Percentiles rank a stretch among this genome's conserved stretches.
Evolutionary conservation across 1,140 invertebrate genomes (phyloP).

Genomic region (Apis mellifera): DNA sequence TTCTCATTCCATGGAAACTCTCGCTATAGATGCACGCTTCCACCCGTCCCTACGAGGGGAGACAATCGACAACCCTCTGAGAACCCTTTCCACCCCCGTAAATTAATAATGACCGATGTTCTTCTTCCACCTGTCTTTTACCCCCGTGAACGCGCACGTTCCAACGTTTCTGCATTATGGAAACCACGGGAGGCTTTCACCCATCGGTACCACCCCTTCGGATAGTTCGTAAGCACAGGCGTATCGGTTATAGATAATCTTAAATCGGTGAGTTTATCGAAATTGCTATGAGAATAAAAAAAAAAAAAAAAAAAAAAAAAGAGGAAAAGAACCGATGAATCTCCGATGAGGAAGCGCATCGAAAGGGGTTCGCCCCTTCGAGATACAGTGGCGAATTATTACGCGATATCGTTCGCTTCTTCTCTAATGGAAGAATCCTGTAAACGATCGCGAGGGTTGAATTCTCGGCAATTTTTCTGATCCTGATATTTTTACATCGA

Average conservation of each 20-base stretch:
- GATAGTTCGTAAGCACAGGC: background rate
- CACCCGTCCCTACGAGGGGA: background rate
- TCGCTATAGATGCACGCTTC: background rate
- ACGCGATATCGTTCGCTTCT: background rate
- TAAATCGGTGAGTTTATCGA: constrained; percentile 16
- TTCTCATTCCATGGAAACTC: background rate
- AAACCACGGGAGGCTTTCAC: constrained; percentile 6
- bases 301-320: background rate
- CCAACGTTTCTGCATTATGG: constrained; percentile 45
- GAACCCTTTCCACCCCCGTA: constrained; percentile 29
- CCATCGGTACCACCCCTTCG: constrained; percentile 17
- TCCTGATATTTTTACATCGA: background rate
- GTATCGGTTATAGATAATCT: constrained; percentile 32
- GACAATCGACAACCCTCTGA: constrained; percentile 41
- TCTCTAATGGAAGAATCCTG: constrained; percentile 34
- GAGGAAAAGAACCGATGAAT: constrained; percentile 18
- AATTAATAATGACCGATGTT: constrained; percentile 57
- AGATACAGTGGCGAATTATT: background rate
- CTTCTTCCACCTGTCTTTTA: constrained; percentile 23
- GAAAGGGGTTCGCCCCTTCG: constrained; percentile 41
- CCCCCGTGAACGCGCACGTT: background rate
- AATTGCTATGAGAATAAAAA: constrained; percentile 26
- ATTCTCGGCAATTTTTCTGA: constrained; percentile 33
- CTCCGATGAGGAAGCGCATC: constrained; percentile 5
- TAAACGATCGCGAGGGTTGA: background rate